Conservation (phyloP, 37 sponge, comb jelly and placozoan genomes). For the Agelas oroides region DNA sequence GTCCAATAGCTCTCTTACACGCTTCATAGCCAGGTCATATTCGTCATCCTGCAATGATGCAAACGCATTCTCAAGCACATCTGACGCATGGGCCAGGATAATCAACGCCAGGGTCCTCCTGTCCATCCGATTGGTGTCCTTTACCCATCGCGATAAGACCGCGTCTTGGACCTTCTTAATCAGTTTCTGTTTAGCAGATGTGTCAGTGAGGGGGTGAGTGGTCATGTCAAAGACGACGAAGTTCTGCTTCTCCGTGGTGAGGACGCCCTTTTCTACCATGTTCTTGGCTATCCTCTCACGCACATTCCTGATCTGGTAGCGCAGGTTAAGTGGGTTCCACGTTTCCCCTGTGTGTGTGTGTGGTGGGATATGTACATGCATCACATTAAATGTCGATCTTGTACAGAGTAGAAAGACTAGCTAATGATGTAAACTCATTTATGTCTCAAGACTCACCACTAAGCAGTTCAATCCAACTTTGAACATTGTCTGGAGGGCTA, state of each 20-base stretch:
- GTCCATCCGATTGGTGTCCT: constrained; percentile 94
- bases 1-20: constrained; percentile 90
- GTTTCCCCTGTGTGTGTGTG: constrained; percentile 84
- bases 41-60: constrained; percentile 94
- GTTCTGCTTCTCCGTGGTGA: constrained; percentile 99
- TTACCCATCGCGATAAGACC: constrained; percentile 92
- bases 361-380: too few species aligned
- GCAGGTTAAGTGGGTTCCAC: constrained; percentile 98
- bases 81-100: constrained; percentile 93
- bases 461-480: constrained; percentile 96
- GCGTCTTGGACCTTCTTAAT: constrained; percentile 96
- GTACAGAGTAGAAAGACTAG: not conserved
- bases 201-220: constrained; percentile 96
- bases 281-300: constrained; percentile 98
- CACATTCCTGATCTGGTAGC: constrained; percentile 96
- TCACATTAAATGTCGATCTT: not conserved
- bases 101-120: constrained; percentile 87
- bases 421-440: not conserved
- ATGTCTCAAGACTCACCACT: constrained; percentile 87
- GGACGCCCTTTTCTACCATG: constrained; percentile 97
- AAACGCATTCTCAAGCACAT: constrained; percentile 97
- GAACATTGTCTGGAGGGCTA: constrained; percentile 84
- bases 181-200: constrained; percentile 86
- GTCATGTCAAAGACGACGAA: constrained; percentile 99
- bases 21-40: constrained; percentile 98